These are phyloP conservation scores for Apamea monoglypha DNA, from an alignment of 2,888 invertebrate genomes.

Conservation along the genomic window DNA sequence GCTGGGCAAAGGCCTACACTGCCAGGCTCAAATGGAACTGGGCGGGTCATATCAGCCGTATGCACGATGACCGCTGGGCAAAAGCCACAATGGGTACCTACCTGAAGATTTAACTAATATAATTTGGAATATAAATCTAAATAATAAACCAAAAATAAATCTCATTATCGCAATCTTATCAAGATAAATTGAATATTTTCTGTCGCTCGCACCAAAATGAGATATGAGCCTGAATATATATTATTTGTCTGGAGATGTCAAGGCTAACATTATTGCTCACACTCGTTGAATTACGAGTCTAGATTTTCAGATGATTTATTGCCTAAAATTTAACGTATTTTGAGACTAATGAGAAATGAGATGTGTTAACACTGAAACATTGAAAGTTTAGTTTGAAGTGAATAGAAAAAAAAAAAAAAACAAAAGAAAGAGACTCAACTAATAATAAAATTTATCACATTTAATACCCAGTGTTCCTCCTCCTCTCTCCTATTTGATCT, in stretches of 20 bases:
- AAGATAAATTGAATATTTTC: constrained; percentile 43
- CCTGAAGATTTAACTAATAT: too few relatives aligned
- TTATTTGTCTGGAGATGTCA: constrained; percentile 29
- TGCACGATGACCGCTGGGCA: too few relatives aligned
- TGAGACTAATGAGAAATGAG: neutral
- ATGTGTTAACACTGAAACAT: neutral
- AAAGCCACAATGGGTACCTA: too few relatives aligned
- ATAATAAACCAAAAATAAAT: constrained; percentile 4
- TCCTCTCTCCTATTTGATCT: too few relatives aligned
- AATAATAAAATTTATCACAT: too few relatives aligned
- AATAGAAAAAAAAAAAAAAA: too few relatives aligned
- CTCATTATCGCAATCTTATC: neutral
- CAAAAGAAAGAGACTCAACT: too few relatives aligned
- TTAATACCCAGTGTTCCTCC: too few relatives aligned
- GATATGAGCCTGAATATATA: constrained; percentile 18
- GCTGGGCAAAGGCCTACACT: too few relatives aligned
- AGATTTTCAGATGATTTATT: constrained; percentile 19
- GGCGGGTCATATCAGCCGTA: too few relatives aligned
- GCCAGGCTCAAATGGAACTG: too few relatives aligned
- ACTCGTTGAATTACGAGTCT: constrained; percentile 12
- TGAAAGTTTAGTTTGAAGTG: neutral
- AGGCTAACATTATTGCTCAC: constrained; percentile 6
- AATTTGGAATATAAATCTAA: neutral
- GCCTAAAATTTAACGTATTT: neutral
- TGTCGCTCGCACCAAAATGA: constrained; percentile 14